These are phyloP conservation scores for Eospalax fontanierii DNA, from an alignment of 2,797 vertebrate species.

Conservation along the genomic window DNA sequence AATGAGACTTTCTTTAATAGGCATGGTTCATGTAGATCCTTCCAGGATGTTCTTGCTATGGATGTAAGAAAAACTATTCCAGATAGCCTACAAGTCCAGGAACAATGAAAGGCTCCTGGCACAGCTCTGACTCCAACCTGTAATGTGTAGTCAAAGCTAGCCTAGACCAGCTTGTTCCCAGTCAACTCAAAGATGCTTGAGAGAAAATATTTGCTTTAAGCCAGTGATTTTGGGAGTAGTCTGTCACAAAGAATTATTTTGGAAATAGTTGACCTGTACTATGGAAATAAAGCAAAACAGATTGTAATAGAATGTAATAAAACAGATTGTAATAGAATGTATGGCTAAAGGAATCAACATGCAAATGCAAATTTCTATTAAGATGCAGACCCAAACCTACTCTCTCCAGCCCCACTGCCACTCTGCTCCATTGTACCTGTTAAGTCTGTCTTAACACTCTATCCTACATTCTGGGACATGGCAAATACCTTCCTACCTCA, in stretches of 20 bases:
- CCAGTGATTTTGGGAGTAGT: not conserved
- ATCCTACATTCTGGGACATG: not conserved
- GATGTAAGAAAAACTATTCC: not conserved
- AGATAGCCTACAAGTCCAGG: not conserved
- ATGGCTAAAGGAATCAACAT: not conserved
- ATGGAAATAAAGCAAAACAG: not conserved
- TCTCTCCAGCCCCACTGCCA: not conserved
- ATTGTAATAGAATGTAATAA: not conserved
- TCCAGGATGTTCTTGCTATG: not conserved
- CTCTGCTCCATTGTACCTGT: not conserved
- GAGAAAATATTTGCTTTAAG: slow-evolving; percentile 23
- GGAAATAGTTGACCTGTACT: not conserved
- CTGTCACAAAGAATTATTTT: slow-evolving; percentile 17
- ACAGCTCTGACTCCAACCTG: not conserved
- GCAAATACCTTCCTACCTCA: not conserved
- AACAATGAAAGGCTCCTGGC: not conserved
- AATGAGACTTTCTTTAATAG: not conserved
- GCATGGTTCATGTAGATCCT: not conserved
- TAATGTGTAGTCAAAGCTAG: not conserved
- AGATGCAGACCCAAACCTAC: not conserved
- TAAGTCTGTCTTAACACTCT: not conserved
- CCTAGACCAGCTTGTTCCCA: not conserved
- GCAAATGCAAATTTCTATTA: not conserved
- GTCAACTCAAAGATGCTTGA: not conserved
- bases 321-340: not conserved